Percentiles rank a stretch among this genome's conserved stretches.
Conservation (phyloP, 2,797 vertebrate species). For the Falco concolor region DNA sequence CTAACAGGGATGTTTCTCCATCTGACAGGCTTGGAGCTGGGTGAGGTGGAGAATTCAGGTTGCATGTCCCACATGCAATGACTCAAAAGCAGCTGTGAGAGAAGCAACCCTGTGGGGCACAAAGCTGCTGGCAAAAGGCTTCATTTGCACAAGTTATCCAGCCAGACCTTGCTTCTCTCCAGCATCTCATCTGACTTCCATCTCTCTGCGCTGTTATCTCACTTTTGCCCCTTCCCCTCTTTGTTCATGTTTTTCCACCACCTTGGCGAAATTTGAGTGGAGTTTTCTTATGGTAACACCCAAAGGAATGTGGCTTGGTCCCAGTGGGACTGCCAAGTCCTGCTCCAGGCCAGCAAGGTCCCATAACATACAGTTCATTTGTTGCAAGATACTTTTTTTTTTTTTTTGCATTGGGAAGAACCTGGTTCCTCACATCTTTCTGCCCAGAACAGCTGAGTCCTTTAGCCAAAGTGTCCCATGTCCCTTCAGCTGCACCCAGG, state of each 20-base stretch:
- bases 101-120: background rate
- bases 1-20: background rate
- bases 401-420: background rate
- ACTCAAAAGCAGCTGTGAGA: background rate
- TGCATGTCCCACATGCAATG: accelerated
- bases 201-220: background rate
- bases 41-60: background rate
- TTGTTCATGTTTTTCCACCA: background rate
- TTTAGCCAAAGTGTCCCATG: background rate
- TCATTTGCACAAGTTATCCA: accelerated
- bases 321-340: background rate
- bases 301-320: background rate
- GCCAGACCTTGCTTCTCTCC: background rate
- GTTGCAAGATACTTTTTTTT: background rate
- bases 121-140: background rate
- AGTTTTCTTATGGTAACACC: background rate
- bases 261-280: background rate
- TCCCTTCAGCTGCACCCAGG: background rate
- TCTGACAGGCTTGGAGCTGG: background rate
- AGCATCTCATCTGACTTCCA: background rate
- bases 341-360: background rate
- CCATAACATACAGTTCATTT: background rate
- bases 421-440: background rate
- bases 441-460: background rate
- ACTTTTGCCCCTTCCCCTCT: background rate